Conservation (phyloP, 2,888 invertebrate genomes). For the Ormyrus nitidulus region DNA sequence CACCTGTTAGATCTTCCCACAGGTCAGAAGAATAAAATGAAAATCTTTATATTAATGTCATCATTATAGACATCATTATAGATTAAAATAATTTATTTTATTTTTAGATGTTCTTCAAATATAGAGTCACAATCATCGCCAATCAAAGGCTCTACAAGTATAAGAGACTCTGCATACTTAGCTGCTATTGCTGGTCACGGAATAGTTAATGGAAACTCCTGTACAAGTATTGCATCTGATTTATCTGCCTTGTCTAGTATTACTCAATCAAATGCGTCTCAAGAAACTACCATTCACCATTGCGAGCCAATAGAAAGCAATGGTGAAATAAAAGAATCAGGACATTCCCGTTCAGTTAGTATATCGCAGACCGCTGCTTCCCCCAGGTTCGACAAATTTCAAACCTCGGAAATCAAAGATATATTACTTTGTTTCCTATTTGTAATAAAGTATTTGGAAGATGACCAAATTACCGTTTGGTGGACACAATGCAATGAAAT, state of each 20-base stretch:
- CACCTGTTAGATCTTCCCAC: slow-evolving; percentile 69
- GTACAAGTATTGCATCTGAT: slow-evolving; percentile 86
- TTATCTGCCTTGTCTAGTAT: slow-evolving; percentile 83
- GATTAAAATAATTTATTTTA: neutral
- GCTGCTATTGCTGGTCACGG: slow-evolving; percentile 85
- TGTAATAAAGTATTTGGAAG: slow-evolving; percentile 92
- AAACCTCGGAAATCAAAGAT: slow-evolving; percentile 89
- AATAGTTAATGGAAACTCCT: slow-evolving; percentile 84
- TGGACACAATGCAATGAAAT: slow-evolving; percentile 90
- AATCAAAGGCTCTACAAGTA: slow-evolving; percentile 83
- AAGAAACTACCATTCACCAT: slow-evolving; percentile 78
- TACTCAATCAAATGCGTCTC: slow-evolving; percentile 78
- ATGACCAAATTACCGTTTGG: slow-evolving; percentile 92
- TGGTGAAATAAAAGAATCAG: slow-evolving; percentile 71
- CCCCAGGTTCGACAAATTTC: slow-evolving; percentile 83
- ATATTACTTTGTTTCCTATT: slow-evolving; percentile 92
- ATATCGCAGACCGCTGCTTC: slow-evolving; percentile 75
- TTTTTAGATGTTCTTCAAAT: slow-evolving; percentile 81
- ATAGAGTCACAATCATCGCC: slow-evolving; percentile 82
- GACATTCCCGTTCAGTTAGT: slow-evolving; percentile 79
- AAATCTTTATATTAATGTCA: neutral
- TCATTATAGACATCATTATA: neutral
- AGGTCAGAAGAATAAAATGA: slow-evolving; percentile 59
- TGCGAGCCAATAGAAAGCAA: slow-evolving; percentile 33
- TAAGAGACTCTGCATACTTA: slow-evolving; percentile 85